A percentile compares a stretch with the other conserved stretches of the same genome.
These are phyloP conservation scores for Drosophila pachea DNA, from an alignment of 1,140 invertebrate species.

Conservation along the genomic window DNA sequence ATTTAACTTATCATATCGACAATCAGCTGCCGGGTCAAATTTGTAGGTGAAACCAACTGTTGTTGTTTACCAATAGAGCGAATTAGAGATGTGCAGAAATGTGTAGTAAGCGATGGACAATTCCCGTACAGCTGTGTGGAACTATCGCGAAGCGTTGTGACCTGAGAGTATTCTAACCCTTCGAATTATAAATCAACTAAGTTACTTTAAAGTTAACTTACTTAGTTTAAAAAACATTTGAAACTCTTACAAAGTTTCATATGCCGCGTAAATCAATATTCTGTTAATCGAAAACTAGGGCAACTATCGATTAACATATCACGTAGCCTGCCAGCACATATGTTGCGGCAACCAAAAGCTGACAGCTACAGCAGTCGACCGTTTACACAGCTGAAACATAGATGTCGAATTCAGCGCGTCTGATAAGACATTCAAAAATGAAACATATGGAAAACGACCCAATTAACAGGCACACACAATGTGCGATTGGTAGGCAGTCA, in stretches of 20 bases:
- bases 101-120: not conserved
- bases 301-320: not conserved
- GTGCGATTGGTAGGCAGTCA: slow-evolving; percentile 25
- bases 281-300: too few species aligned
- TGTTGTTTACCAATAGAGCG: slow-evolving; percentile 33
- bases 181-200: too few species aligned
- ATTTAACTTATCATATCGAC: slow-evolving; percentile 23
- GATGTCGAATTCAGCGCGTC: slow-evolving; percentile 10
- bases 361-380: not conserved
- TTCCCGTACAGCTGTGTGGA: not conserved
- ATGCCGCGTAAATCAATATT: not conserved
- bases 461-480: slow-evolving; percentile 35
- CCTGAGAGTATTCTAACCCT: too few species aligned
- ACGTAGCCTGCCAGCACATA: not conserved
- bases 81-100: slow-evolving; percentile 17
- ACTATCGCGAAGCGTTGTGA: slow-evolving; percentile 7
- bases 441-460: slow-evolving; percentile 10
- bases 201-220: too few species aligned
- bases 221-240: not conserved
- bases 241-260: not conserved
- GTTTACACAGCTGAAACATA: not conserved
- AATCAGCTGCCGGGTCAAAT: slow-evolving; percentile 43
- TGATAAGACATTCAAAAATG: slow-evolving; percentile 14
- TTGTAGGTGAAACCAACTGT: slow-evolving; percentile 41
- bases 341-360: slow-evolving; percentile 1